Conservation (phyloP, 2,888 invertebrate genomes). For the Hirtodrosophila duncani region DNA sequence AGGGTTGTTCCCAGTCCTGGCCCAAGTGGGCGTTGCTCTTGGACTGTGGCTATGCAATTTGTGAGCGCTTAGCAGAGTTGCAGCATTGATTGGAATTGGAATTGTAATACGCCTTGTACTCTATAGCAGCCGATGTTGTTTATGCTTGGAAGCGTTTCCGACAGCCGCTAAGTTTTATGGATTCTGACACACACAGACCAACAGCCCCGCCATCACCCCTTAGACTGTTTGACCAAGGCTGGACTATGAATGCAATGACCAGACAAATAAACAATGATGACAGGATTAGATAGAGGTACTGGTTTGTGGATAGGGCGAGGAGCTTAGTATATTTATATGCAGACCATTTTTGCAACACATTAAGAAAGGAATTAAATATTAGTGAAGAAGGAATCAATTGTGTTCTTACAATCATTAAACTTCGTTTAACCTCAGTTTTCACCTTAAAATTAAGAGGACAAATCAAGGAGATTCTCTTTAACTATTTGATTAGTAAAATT, state of each 20-base stretch:
- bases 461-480: too few species aligned
- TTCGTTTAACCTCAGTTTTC: too few species aligned
- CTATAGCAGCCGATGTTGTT: too few species aligned
- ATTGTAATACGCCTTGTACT: conserved; percentile 6
- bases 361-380: too few species aligned
- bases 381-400: too few species aligned
- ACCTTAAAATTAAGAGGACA: too few species aligned
- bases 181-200: not conserved
- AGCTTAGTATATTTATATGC: too few species aligned
- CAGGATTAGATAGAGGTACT: conserved; percentile 31
- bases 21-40: conserved; percentile 26
- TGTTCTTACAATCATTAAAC: too few species aligned
- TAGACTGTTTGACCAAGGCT: too few species aligned
- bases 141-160: conserved; percentile 23
- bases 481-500: too few species aligned
- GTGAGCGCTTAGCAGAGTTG: conserved; percentile 62
- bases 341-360: too few species aligned
- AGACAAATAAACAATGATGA: conserved; percentile 40
- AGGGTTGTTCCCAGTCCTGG: conserved; percentile 4
- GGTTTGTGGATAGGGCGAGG: too few species aligned
- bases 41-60: conserved; percentile 52
- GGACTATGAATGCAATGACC: not conserved
- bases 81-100: conserved; percentile 54
- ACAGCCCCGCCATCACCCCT: conserved; percentile 19
- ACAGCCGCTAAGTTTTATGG: conserved; percentile 30